These are phyloP conservation scores for Lutjanus erythropterus DNA, from an alignment of 2,113 vertebrate species.

Conservation along the genomic window DNA sequence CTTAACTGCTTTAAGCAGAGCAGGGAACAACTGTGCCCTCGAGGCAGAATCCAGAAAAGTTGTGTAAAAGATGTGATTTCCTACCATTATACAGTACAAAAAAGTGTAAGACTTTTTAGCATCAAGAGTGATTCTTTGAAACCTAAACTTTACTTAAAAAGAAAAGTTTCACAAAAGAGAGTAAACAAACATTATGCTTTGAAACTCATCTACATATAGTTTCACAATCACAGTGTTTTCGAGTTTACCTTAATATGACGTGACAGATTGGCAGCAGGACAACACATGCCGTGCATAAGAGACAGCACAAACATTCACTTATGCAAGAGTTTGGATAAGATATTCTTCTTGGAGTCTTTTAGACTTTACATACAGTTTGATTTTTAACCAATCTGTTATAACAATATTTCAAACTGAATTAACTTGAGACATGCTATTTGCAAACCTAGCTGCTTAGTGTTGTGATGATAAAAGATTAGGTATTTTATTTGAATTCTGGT, in stretches of 20 bases:
- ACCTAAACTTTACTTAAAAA: constrained; percentile 2
- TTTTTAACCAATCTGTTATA: background rate
- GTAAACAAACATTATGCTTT: background rate
- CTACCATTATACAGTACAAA: background rate
- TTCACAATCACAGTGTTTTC: background rate
- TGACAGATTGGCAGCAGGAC: background rate
- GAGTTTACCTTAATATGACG: background rate
- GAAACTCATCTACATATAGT: background rate
- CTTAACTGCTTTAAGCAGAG: constrained; percentile 24
- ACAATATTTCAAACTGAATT: background rate
- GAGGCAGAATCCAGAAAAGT: background rate
- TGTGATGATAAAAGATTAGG: background rate
- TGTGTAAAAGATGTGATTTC: constrained; percentile 15
- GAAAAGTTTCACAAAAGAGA: background rate
- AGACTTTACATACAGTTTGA: background rate
- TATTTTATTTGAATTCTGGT: background rate
- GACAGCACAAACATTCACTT: background rate
- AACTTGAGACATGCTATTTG: background rate
- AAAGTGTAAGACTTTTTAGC: background rate
- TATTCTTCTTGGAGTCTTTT: background rate
- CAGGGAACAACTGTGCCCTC: background rate
- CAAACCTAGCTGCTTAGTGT: background rate
- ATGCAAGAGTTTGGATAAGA: background rate
- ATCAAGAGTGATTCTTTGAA: constrained; percentile 1
- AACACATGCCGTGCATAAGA: background rate